Conservation (phyloP, 2,888 invertebrate genomes). For the Cylloceria caligata region DNA sequence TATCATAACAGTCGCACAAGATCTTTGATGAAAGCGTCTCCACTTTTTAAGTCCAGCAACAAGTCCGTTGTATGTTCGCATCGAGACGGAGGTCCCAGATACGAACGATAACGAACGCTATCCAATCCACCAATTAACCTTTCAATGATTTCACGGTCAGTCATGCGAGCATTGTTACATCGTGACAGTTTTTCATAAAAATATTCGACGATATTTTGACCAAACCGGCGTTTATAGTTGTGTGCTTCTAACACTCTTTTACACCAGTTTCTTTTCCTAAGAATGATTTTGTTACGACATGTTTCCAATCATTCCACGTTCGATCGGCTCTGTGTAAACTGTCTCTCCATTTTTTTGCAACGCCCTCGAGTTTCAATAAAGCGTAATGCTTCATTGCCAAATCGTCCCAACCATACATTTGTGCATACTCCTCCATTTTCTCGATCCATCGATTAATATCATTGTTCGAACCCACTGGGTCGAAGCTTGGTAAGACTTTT, state of each 20-base stretch:
- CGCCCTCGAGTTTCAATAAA: not conserved
- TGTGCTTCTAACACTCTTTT: slow-evolving; percentile 51
- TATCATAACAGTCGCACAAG: too few relatives aligned
- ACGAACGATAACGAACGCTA: too few relatives aligned
- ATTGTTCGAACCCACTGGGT: not conserved
- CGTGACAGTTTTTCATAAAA: slow-evolving; percentile 7
- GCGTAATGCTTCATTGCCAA: not conserved
- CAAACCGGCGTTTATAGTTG: slow-evolving; percentile 21
- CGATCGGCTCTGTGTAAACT: not conserved
- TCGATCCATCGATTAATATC: slow-evolving; percentile 10
- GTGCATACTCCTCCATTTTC: not conserved
- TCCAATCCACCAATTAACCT: too few relatives aligned
- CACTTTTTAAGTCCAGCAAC: slow-evolving; percentile 69
- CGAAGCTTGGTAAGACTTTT: not conserved
- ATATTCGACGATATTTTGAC: slow-evolving; percentile 6
- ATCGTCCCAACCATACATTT: not conserved
- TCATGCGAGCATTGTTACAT: slow-evolving; percentile 70
- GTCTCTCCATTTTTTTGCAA: not conserved
- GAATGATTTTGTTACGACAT: not conserved
- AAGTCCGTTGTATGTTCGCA: too few relatives aligned
- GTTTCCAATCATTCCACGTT: slow-evolving; percentile 8
- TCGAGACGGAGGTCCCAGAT: too few relatives aligned
- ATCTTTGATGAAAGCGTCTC: slow-evolving; percentile 19
- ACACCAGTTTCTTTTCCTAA: slow-evolving; percentile 2
- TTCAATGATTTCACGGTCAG: slow-evolving; percentile 66